A percentile compares a stretch with the other conserved stretches of the same genome.
phyloP scores from a whole-genome alignment of 2,888 invertebrate species.

The Temnothorax ravouxi region DNA sequence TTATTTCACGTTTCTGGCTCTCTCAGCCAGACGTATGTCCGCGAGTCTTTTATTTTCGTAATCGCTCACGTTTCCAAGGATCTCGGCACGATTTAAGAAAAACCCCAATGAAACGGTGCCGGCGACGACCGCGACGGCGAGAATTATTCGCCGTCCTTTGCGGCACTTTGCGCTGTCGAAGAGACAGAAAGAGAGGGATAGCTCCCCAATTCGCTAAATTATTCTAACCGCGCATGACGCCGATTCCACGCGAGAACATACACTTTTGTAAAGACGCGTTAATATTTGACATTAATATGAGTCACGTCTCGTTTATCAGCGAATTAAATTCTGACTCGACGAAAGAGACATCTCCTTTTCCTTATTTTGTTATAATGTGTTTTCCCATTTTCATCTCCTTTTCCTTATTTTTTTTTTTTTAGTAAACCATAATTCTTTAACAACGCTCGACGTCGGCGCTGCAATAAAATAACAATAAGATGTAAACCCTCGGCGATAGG shows the following conservation, averaged over 20 bases:
- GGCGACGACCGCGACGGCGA: slow-evolving; percentile 15
- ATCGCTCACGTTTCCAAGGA: slow-evolving; percentile 30
- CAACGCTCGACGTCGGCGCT: neutral
- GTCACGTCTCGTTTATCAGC: neutral
- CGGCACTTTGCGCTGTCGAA: neutral
- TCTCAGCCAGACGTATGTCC: slow-evolving; percentile 57
- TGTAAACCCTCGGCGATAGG: neutral
- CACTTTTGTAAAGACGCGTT: neutral
- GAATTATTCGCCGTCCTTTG: slow-evolving; percentile 10
- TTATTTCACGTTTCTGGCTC: slow-evolving; percentile 66
- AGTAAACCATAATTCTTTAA: neutral
- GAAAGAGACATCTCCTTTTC: neutral
- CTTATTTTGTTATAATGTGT: too few species aligned
- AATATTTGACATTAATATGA: neutral
- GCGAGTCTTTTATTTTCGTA: slow-evolving; percentile 57
- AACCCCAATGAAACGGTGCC: slow-evolving; percentile 41
- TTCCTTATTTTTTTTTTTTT: neutral
- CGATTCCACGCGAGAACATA: neutral
- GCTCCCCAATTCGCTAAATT: neutral
- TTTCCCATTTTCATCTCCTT: neutral
- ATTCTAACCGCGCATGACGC: neutral
- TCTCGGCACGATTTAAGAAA: slow-evolving; percentile 19
- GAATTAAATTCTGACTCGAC: neutral
- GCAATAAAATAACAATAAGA: neutral
- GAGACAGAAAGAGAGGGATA: neutral